phyloP scores from a whole-genome alignment of 2,888 invertebrate species.

The Autographa gamma region DNA sequence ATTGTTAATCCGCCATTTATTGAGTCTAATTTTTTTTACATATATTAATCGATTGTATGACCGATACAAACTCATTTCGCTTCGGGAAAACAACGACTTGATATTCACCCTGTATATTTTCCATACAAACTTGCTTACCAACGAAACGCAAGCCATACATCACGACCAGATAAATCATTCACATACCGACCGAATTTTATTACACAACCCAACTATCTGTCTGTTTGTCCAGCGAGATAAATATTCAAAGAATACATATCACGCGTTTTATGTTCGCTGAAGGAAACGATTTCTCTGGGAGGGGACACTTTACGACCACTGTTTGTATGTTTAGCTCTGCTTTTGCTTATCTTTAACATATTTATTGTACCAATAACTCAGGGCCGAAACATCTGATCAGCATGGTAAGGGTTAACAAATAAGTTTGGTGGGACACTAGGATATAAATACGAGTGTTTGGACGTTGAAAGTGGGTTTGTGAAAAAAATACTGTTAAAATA shows the following conservation, averaged over 20 bases:
- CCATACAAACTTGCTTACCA: not conserved
- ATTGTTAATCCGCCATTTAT: too few relatives aligned
- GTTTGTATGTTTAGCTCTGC: conserved; percentile 68
- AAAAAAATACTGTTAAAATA: not conserved
- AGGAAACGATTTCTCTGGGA: conserved; percentile 51
- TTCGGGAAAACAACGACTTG: too few relatives aligned
- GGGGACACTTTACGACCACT: conserved; percentile 63
- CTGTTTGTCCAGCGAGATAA: conserved; percentile 54
- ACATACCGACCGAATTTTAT: conserved; percentile 36
- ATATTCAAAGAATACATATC: conserved; percentile 59
- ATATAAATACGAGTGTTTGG: conserved; percentile 22
- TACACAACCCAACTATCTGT: conserved; percentile 30
- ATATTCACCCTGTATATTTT: too few relatives aligned
- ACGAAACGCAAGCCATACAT: conserved; percentile 12
- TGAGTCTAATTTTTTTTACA: too few relatives aligned
- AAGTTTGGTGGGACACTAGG: conserved; percentile 36
- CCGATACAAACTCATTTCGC: too few relatives aligned
- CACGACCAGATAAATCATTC: conserved; percentile 45
- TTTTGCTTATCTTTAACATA: conserved; percentile 72
- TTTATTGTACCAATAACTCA: conserved; percentile 76
- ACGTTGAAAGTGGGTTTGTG: conserved; percentile 18
- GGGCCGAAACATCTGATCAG: conserved; percentile 54
- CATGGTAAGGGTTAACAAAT: conserved; percentile 55
- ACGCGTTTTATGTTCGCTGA: conserved; percentile 45
- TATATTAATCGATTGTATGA: too few relatives aligned